Base-by-base conservation (phyloP, 1,140 invertebrate species). In the Ptiloglossa arizonensis region DNA sequence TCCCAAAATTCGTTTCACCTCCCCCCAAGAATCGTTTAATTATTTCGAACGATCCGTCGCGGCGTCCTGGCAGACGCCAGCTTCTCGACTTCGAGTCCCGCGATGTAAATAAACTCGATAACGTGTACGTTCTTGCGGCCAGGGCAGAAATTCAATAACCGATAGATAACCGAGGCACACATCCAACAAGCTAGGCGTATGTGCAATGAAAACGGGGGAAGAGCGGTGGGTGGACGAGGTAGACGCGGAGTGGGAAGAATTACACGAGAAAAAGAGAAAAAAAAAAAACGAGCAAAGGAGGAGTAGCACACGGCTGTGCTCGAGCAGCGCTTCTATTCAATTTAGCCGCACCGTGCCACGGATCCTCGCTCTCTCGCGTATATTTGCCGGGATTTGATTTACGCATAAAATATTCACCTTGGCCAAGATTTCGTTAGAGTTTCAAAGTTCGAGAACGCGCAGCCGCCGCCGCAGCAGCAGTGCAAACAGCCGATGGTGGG, bases 91-190 rank as follows among this genome's bases (percentile, higher is more conserved):
- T 69, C n/a, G 73, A 69, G 60, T 78, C 48, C 54, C 38, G 13
- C 41, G 59, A 81, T 73, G 64, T 72, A 85, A 85, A 84, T 85
- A 77, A 74, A 69, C 72, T 78, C 79, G 78, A 80, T 84, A 81
- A 81, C 73, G 68, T 54, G 52, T 38, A 50, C 41, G 69, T 68
- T 54, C 73, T 86, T 81, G 72, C 81, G 63, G 71, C n/a, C 79
- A 71, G 71, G 87, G 88, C 89, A 89, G 87, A 87, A 89, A 89
- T 89, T 90, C 89, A 89, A 90, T 90, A 90, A 83, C 85, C 85
- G 85, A 89, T 90, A 84, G 86, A 86, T 73, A 84, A 87, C 83
- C 86, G 72, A 68, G 83, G 69, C 81, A 88, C 88, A 87, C 86
- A 85, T 86, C 67, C 83, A 81, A 67, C 70, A 72, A 83, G 63